Evolutionary conservation across 2,797 vertebrate genomes (phyloP), one percentile per base, ranked within the genome.

Genomic region (Sebastes cheni): DNA sequence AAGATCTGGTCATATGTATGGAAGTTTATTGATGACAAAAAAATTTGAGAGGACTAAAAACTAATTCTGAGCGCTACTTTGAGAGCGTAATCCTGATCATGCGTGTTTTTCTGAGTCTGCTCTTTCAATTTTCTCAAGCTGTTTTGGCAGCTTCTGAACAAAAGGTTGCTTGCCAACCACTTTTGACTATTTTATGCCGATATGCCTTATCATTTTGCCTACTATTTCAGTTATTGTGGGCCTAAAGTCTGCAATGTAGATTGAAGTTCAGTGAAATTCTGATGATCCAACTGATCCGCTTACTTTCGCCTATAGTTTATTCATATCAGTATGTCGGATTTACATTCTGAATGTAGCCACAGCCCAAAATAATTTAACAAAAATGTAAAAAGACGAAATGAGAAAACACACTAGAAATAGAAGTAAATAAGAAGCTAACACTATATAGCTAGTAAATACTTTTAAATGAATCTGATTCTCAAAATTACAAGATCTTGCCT

Each of bases 1-100:
- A 7, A 55, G 55, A 67, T 75, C 67, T n/a, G 68, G 42, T 46
- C 42, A 68, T 22, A 55, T 79, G 25, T 23, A 55, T 79, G 32
- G 59, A 78, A 64, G 66, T 54, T 6, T n/a, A 34, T 8, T 36
- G 30, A 66, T 12, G 3, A 54, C 50, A 52, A 39, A 73, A 73
- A 59, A 6, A 69, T 36, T 36, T 36, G 22, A 68, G 50, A 29
- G 22, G 12, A 7, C 27, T 11, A 13, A 27, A 36, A 56, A 42
- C 12, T 16, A 42, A 61, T 2, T 32, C 25, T 23, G 60, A 55
- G 50, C 4, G 12, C 55, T 36, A 8, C 46, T 23, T 32, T 62
- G 34, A 68, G 54, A 46, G 13, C 0, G 1, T 2, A 66, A 11
- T 23, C 23, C 14, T 12, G 1, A 25, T 10, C 25, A 36, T 11